phyloP scores from a whole-genome alignment of 2,888 invertebrate genomes.

The Tineola bisselliella region DNA sequence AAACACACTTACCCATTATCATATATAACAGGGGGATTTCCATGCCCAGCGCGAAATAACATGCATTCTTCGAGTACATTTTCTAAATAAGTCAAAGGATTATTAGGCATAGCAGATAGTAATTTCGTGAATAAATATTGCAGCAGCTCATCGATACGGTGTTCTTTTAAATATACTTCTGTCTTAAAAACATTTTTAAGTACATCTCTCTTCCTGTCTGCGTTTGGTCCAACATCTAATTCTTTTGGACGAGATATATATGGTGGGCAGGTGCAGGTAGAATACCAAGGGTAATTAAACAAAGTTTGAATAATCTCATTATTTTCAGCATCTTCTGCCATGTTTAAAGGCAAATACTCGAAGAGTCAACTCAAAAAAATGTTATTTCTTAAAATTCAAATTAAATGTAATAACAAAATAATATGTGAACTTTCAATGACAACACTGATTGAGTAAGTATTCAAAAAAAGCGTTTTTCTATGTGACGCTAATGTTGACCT shows the following conservation, averaged over 20 bases:
- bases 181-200: slow-evolving; percentile 24
- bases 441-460: too few species aligned
- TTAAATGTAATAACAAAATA: too few species aligned
- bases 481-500: too few species aligned
- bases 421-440: too few species aligned
- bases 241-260: neutral
- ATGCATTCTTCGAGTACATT: slow-evolving; percentile 47
- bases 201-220: neutral
- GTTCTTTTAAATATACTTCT: slow-evolving; percentile 43
- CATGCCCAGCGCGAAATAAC: slow-evolving; percentile 48
- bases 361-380: too few species aligned
- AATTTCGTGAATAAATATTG: slow-evolving; percentile 45
- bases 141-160: slow-evolving; percentile 49
- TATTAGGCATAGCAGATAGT: slow-evolving; percentile 30
- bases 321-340: too few species aligned
- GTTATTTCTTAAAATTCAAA: too few species aligned
- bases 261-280: neutral
- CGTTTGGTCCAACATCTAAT: neutral
- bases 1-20: slow-evolving; percentile 38
- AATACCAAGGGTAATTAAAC: neutral
- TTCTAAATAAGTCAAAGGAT: slow-evolving; percentile 34
- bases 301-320: neutral
- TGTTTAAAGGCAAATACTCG: too few species aligned
- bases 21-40: slow-evolving; percentile 43
- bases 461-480: too few species aligned